Conservation (phyloP, 92 coral and sea anemone genomes). For the Porites evermanni region DNA sequence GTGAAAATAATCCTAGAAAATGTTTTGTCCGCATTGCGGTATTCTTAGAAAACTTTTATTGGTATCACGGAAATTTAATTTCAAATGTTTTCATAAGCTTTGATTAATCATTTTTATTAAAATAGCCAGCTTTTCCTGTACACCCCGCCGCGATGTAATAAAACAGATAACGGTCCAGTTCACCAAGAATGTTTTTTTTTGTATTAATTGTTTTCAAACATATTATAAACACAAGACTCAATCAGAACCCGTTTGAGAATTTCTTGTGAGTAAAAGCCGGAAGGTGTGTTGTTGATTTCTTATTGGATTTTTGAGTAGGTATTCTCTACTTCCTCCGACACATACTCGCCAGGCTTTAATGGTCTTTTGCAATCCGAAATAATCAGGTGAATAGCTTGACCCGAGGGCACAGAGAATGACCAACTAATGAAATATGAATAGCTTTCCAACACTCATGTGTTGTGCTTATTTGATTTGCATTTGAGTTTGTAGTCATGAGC, state of each 20-base stretch:
- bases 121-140: conserved; percentile 18
- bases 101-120: conserved; percentile 43
- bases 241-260: neutral
- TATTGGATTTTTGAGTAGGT: neutral
- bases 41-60: conserved; percentile 26
- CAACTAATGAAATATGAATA: conserved; percentile 49
- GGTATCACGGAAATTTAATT: conserved; percentile 5
- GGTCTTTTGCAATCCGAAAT: conserved; percentile 28
- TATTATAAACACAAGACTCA: conserved; percentile 1
- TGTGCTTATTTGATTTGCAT: conserved; percentile 51
- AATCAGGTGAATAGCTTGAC: conserved; percentile 37
- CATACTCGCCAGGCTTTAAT: neutral
- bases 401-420: conserved; percentile 48
- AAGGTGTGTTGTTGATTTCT: no score
- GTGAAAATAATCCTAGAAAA: conserved; percentile 16
- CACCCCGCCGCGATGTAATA: conserved; percentile 59
- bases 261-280: neutral
- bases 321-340: neutral
- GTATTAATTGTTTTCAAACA: conserved; percentile 31
- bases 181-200: conserved; percentile 34
- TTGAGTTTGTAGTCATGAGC: conserved; percentile 36
- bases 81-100: conserved; percentile 20
- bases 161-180: conserved; percentile 39
- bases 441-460: conserved; percentile 11
- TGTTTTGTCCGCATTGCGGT: conserved; percentile 24